Base-by-base conservation (phyloP, 2,113 vertebrate genomes). In the Fukomys damarensis region DNA sequence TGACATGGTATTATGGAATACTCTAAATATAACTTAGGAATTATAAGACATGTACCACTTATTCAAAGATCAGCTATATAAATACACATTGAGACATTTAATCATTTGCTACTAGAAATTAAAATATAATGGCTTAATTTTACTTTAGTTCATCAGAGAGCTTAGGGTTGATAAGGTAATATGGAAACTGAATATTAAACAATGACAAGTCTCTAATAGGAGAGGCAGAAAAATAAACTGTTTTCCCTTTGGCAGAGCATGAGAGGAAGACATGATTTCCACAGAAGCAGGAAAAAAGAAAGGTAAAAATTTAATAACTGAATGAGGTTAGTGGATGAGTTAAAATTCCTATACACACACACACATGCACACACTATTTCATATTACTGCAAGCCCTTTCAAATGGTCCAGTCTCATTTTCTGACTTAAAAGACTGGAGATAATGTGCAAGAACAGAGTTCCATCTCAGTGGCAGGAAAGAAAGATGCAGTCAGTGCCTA, bases 31-130 rank as follows among this genome's bases (percentile, higher is more conserved):
- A 92, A 93, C 38, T 63, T 88, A 95, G 28, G 11, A 56, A 86
- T 93, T 92, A 86, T 66, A 95, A 93, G 86, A 79, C 5, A 80
- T 79, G 3, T n/a, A 92, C 86, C 5, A 91, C 76, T 94, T 93
- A 93, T 79, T 83, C 49, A 91, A 94, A 86, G 54, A 91, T 72
- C 56, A 52, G 28, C 49, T 77, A 77, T 61, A 46, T 77, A 41
- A 94, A 56, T 46, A 74, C 4, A 61, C 49, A 84, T 41, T 82
- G n/a, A 94, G 24, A 94, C 19, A 85, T 30, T n/a, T 91, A 85
- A 65, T 93, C 58, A 85, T 77, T 81, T 91, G 14, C 4, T 82
- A 72, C 66, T 56, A 11, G 54, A 93, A 93, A 93, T 54, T 46
- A 38, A 22, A 93, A 58, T 80, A 28, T 54, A 80, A 65, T 54